Evolutionary conservation across 2,888 invertebrate genomes (phyloP).

Genomic region (Hyposoter dolosus): DNA sequence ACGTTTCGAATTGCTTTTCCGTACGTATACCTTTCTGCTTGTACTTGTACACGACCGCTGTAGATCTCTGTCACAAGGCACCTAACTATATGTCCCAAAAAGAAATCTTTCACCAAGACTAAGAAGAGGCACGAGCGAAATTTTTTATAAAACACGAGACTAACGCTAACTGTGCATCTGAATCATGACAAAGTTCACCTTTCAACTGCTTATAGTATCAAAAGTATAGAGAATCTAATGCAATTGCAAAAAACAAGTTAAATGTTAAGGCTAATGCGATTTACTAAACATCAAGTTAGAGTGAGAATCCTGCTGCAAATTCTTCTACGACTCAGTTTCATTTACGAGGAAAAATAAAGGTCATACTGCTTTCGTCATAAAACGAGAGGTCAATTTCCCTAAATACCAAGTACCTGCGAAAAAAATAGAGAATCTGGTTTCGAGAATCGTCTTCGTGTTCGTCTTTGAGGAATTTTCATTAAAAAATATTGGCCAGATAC

Average conservation of each 20-base stretch:
- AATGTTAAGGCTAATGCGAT: too few relatives aligned
- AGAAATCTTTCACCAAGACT: not conserved
- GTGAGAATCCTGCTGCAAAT: too few relatives aligned
- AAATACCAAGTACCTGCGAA: too few relatives aligned
- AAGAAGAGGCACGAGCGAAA: not conserved
- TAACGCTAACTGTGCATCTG: not conserved
- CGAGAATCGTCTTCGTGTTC: too few relatives aligned
- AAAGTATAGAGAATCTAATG: not conserved
- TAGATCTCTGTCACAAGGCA: not conserved
- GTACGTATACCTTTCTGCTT: constrained; percentile 11
- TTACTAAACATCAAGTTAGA: too few relatives aligned
- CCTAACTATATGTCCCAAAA: not conserved
- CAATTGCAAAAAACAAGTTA: not conserved
- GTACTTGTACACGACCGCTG: not conserved
- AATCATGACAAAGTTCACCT: not conserved
- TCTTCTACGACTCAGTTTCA: too few relatives aligned
- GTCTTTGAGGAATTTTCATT: too few relatives aligned
- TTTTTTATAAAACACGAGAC: not conserved
- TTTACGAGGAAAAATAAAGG: too few relatives aligned
- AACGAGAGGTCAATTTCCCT: too few relatives aligned
- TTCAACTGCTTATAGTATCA: not conserved
- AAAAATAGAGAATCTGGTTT: too few relatives aligned
- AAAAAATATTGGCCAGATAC: too few relatives aligned
- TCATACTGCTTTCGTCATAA: too few relatives aligned
- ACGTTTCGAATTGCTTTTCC: constrained; percentile 21